Base-by-base conservation (phyloP, 2,888 invertebrate species). In the Melanophora roralis region DNA sequence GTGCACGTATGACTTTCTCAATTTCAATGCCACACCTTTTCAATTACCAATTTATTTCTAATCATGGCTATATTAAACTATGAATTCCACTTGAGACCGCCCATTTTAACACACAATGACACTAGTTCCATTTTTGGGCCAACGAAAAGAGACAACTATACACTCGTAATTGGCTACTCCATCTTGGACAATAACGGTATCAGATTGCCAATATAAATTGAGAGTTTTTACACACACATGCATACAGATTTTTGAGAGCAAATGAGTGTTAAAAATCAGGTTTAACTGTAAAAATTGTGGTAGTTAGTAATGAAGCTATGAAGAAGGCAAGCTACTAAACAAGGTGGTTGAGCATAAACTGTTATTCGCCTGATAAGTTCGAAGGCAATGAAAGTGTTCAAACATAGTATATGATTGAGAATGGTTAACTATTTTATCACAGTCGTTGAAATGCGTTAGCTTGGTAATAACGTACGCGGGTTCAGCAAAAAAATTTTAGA, bases 401-500 rank as follows among this genome's bases (percentile, higher is more conserved):
- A 19, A 67, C 60, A 60, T 67, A 60, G 78, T 88, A 87, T 87
- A 86, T 87, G 87, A 86, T 78, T 81, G 79, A 74, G 76, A 73
- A 81, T 67, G 82, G 62, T 80, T 64, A 78, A 81, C 43, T 71
- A 73, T 82, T 83, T 81, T 82, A 85, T 83, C 82, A 85, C 88
- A 89, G 88, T 88, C 86, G 85, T 84, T 84, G 83, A 85, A 85
- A 85, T 85, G 86, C 84, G 84, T 85, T 88, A 85, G 87, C 82
- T 73, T 51, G 43, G 57, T 53, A 47, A 76, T 45, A 76, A 80
- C 80, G 76, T 73, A 51, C 53, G 55, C 59, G 59, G 67, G 11
- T 65, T 47, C 51, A 14, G 21, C 38, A 40, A 19, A 21, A n/a
- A 68, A 9, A 23, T 43, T 14, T 16, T 65, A 45, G 14, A 74